A percentile compares a stretch with the other conserved stretches of the same genome.
phyloP scores from a whole-genome alignment of 2,888 invertebrate species.

The Philereme vetulata region DNA sequence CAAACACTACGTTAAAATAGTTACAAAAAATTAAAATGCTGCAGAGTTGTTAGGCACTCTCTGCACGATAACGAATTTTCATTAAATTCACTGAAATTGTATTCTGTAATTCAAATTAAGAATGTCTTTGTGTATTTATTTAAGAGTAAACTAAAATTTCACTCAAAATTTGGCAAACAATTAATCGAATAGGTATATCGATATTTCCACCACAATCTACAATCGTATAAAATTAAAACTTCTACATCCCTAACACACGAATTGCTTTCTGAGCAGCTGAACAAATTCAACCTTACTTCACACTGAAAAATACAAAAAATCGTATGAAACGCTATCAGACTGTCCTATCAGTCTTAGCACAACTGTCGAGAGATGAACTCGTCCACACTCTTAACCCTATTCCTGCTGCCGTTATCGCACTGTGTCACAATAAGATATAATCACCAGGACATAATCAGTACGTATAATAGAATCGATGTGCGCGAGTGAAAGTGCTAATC shows the following conservation, averaged over 20 bases:
- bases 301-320: constrained; percentile 22
- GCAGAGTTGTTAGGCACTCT: too few relatives aligned
- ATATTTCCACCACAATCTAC: too few relatives aligned
- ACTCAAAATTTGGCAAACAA: too few relatives aligned
- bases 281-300: constrained; percentile 21
- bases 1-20: too few relatives aligned
- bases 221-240: too few relatives aligned
- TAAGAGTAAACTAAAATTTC: too few relatives aligned
- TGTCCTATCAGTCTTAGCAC: constrained; percentile 29
- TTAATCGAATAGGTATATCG: too few relatives aligned
- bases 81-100: too few relatives aligned
- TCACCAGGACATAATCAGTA: constrained; percentile 32
- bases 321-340: constrained; percentile 21
- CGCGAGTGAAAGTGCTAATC: constrained; percentile 38
- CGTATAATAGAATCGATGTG: constrained; percentile 37
- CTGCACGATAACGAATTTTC: too few relatives aligned
- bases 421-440: constrained; percentile 25
- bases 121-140: too few relatives aligned
- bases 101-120: too few relatives aligned
- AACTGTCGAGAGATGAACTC: constrained; percentile 33
- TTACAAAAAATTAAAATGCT: too few relatives aligned
- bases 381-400: constrained; percentile 17
- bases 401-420: constrained; percentile 18
- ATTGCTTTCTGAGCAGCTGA: constrained; percentile 17
- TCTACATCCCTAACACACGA: background rate